phyloP scores from a whole-genome alignment of 2,113 vertebrate species.

The Poecile atricapillus region DNA sequence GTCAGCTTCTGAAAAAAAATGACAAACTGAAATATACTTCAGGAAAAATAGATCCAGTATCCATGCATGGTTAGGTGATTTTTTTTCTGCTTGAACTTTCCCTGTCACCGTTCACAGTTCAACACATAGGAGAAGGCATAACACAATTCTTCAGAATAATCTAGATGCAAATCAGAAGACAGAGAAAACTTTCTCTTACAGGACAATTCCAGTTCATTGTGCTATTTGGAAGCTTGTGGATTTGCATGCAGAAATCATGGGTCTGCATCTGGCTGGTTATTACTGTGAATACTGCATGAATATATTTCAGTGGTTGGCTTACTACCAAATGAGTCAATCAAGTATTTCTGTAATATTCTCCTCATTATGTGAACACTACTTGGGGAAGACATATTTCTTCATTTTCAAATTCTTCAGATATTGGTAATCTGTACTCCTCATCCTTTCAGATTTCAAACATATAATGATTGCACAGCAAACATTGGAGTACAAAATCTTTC shows the following conservation, averaged over 20 bases:
- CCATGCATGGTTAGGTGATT: not conserved
- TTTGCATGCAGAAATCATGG: not conserved
- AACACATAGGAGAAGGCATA: not conserved
- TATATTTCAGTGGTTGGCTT: not conserved
- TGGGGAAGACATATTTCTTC: not conserved
- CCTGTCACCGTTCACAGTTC: not conserved
- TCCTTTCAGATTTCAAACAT: not conserved
- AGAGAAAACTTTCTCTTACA: not conserved
- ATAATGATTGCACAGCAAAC: not conserved
- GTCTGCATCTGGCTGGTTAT: not conserved
- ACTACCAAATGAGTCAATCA: not conserved
- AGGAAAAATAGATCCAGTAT: not conserved
- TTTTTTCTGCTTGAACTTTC: constrained; percentile 30
- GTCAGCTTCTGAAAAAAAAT: not conserved
- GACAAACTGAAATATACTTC: not conserved
- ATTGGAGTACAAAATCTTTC: not conserved
- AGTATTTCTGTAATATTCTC: not conserved
- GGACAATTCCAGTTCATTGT: not conserved
- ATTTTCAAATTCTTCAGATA: not conserved
- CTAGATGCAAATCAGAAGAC: not conserved
- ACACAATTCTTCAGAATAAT: not conserved
- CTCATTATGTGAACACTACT: not conserved
- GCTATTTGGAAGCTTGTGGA: not conserved
- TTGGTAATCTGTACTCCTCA: not conserved
- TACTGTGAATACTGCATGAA: not conserved